Conservation (phyloP, 2,797 vertebrate genomes). For the Propithecus deckenii region DNA sequence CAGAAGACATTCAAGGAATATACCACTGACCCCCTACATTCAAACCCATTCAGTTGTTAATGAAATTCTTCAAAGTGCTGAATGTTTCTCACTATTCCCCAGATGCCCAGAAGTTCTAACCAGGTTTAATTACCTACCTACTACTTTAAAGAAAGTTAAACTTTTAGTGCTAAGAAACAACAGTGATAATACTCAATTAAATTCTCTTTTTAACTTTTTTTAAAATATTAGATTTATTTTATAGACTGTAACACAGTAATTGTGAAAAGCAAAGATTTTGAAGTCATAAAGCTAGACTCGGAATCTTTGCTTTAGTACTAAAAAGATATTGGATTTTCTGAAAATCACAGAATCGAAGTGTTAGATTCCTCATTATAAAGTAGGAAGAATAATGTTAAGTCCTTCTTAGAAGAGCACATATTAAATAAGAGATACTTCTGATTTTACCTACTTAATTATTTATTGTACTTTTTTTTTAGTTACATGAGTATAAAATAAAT, state of each 20-base stretch:
- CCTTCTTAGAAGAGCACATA: neutral
- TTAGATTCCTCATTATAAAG: constrained; percentile 15
- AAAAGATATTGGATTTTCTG: neutral
- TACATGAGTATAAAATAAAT: neutral
- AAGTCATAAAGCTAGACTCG: neutral
- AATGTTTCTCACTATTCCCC: neutral
- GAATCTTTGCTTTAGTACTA: neutral
- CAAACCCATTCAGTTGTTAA: neutral
- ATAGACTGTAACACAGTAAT: neutral
- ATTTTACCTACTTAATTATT: neutral
- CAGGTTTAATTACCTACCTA: neutral
- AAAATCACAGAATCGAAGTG: neutral
- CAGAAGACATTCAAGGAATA: neutral
- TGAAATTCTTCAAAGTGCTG: neutral
- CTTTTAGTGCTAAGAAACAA: neutral
- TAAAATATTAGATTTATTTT: neutral
- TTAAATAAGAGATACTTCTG: neutral
- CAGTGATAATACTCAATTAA: neutral
- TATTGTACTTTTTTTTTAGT: neutral
- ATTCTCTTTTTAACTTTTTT: neutral
- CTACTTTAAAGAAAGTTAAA: neutral
- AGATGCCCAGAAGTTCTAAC: neutral
- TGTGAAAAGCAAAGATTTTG: neutral
- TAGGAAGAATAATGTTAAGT: neutral
- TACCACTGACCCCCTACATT: neutral